Conservation (phyloP, 2,113 vertebrate species). For the Menidia beryllina region DNA sequence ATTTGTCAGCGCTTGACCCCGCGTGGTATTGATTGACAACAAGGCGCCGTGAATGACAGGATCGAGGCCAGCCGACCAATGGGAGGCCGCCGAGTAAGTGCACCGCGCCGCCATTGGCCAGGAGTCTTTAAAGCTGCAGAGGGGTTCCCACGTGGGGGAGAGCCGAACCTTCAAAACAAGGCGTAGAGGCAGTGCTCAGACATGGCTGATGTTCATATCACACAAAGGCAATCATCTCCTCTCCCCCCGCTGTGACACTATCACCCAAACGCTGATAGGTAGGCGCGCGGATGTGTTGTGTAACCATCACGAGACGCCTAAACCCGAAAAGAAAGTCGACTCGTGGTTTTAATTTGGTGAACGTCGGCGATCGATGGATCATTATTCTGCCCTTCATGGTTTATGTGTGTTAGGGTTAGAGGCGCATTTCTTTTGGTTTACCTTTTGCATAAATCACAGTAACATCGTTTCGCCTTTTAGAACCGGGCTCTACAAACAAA, state of each 20-base stretch:
- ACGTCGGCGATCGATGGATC: constrained; percentile 67
- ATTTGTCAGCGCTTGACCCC: constrained; percentile 94
- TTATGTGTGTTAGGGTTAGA: constrained; percentile 3
- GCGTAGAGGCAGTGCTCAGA: constrained; percentile 76
- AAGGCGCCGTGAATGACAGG: constrained; percentile 79
- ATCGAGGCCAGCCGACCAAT: constrained; percentile 76
- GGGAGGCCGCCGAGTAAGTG: constrained; percentile 17
- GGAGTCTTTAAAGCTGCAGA: constrained; percentile 76
- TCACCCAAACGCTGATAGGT: constrained; percentile 64
- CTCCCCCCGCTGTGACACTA: constrained; percentile 67
- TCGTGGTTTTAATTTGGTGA: constrained; percentile 37
- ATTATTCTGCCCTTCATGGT: constrained; percentile 65
- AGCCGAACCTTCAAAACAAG: constrained; percentile 77
- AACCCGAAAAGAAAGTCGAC: constrained; percentile 15
- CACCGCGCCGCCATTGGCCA: constrained; percentile 78
- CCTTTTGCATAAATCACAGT: constrained; percentile 17
- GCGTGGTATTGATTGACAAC: constrained; percentile 96
- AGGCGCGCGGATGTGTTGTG: constrained; percentile 53
- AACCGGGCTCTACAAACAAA: constrained; percentile 10
- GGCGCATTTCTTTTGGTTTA: not conserved
- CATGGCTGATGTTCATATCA: constrained; percentile 85
- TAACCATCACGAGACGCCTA: constrained; percentile 45
- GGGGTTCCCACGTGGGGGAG: constrained; percentile 86
- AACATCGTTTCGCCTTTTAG: constrained; percentile 32
- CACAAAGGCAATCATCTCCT: constrained; percentile 79